These are phyloP conservation scores for Siniperca undulata DNA, from an alignment of 2,797 vertebrate genomes.

Conservation along the genomic window DNA sequence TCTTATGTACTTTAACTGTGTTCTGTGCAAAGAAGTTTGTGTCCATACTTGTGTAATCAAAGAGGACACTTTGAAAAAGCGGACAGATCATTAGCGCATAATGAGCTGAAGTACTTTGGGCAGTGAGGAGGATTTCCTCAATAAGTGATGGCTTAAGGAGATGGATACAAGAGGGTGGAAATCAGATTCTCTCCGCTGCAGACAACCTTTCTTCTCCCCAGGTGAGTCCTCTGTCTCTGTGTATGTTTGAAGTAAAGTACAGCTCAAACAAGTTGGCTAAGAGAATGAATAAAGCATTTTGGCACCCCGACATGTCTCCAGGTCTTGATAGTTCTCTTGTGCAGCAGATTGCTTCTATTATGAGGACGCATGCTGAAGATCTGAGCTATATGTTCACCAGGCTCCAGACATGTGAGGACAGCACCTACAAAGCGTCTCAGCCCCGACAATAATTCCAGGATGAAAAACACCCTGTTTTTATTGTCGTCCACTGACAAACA, in stretches of 20 bases:
- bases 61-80: constrained; percentile 65
- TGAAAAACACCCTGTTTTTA: constrained; percentile 49
- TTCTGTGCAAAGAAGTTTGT: constrained; percentile 61
- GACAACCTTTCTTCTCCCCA: constrained; percentile 74
- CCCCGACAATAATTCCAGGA: constrained; percentile 64
- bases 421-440: constrained; percentile 65
- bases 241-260: constrained; percentile 72
- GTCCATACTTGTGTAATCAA: constrained; percentile 63
- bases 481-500: constrained; percentile 62
- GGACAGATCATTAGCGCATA: constrained; percentile 72
- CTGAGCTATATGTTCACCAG: constrained; percentile 63
- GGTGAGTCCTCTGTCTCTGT: constrained; percentile 76
- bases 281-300: constrained; percentile 75
- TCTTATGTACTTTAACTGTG: constrained; percentile 46
- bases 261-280: constrained; percentile 65
- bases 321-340: constrained; percentile 65
- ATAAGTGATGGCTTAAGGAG: constrained; percentile 71
- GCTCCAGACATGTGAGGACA: constrained; percentile 58
- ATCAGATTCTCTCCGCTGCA: constrained; percentile 62
- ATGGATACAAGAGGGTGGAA: constrained; percentile 62
- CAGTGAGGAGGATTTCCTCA: constrained; percentile 74
- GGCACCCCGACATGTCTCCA: constrained; percentile 43
- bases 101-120: constrained; percentile 74
- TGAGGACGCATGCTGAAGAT: constrained; percentile 68
- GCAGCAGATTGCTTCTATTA: constrained; percentile 59